These are phyloP conservation scores for Circus cinereus DNA, from an alignment of 2,797 vertebrate species.

Conservation along the genomic window DNA sequence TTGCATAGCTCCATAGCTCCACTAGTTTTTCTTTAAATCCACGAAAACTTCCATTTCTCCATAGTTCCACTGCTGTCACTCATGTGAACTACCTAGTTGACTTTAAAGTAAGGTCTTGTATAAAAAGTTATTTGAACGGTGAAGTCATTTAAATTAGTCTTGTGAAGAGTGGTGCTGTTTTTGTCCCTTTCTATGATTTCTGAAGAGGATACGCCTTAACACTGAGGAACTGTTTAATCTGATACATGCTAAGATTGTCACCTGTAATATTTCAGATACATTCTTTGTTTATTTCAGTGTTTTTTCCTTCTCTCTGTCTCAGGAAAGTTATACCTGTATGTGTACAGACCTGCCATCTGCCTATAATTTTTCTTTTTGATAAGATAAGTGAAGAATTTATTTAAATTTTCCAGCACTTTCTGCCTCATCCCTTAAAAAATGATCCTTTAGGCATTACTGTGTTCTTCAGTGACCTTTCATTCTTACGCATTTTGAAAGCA, in stretches of 20 bases:
- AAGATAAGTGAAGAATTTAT: neutral
- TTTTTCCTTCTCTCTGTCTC: neutral
- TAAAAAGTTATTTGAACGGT: neutral
- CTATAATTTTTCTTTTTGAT: neutral
- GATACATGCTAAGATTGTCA: neutral
- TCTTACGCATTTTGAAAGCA: neutral
- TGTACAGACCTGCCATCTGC: neutral
- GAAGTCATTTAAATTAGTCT: neutral
- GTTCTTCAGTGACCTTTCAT: neutral
- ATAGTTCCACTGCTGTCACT: neutral
- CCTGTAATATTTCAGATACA: neutral
- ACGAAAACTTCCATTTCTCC: neutral
- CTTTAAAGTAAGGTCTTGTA: neutral
- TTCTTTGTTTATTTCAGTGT: neutral
- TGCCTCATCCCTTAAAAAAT: neutral
- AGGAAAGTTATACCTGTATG: neutral
- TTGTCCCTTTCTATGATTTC: neutral
- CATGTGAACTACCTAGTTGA: neutral
- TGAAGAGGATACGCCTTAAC: neutral
- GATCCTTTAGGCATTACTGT: neutral
- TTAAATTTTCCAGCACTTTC: neutral
- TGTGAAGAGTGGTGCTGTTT: neutral
- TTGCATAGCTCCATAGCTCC: neutral
- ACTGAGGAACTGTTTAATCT: neutral
- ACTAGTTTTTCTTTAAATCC: neutral